These are phyloP conservation scores for Drosophila setosimentum DNA, from an alignment of 2,888 invertebrate species.

Conservation along the genomic window DNA sequence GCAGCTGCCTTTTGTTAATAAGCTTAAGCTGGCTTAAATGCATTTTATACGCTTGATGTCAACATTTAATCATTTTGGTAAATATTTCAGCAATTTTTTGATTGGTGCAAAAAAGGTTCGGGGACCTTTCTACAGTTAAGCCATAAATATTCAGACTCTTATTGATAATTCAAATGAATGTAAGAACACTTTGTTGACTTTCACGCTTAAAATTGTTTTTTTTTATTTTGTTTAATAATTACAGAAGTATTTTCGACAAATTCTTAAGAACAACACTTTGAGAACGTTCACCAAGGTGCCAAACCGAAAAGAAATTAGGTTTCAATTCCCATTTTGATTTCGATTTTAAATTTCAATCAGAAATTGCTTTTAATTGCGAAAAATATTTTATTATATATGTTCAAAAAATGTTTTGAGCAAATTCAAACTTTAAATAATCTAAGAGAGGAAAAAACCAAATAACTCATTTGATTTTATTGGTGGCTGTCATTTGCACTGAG, in stretches of 20 bases:
- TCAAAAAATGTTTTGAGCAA: not conserved
- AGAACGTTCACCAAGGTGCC: not conserved
- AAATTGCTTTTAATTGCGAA: not conserved
- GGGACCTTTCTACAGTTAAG: not conserved
- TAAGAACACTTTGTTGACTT: not conserved
- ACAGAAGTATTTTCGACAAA: not conserved
- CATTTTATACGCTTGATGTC: not conserved
- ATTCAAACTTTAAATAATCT: not conserved
- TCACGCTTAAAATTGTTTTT: no score
- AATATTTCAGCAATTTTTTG: not conserved
- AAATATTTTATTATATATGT: not conserved
- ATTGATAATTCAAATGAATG: not conserved
- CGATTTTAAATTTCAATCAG: not conserved
- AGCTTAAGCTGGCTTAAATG: not conserved
- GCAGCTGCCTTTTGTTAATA: constrained; percentile 13
- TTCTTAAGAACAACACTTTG: not conserved
- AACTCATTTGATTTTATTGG: constrained; percentile 8
- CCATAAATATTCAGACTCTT: not conserved
- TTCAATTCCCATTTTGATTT: not conserved
- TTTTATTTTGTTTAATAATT: not conserved
- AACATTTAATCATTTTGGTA: not conserved
- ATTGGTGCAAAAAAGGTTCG: not conserved
- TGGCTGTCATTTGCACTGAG: constrained; percentile 8
- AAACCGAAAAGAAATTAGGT: not conserved
- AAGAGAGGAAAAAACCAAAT: not conserved